phyloP scores from a whole-genome alignment of 2,888 invertebrate species.

The Lottia gigantea region DNA sequence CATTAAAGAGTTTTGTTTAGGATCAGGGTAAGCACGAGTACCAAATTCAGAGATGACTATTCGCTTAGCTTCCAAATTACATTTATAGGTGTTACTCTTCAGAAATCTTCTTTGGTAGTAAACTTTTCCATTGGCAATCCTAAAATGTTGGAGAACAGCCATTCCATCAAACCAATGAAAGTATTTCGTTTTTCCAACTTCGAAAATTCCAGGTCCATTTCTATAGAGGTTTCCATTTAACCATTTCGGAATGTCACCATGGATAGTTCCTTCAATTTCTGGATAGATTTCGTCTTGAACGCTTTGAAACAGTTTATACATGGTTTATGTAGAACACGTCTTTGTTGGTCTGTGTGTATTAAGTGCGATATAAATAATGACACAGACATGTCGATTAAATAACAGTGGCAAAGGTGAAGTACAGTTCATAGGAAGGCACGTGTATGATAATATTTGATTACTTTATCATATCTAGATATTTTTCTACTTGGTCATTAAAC shows the following conservation, averaged over 20 bases:
- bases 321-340: not conserved
- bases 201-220: slow-evolving; percentile 84
- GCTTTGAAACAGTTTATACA: not conserved
- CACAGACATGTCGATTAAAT: too few species aligned
- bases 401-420: too few species aligned
- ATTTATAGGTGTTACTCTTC: slow-evolving; percentile 76
- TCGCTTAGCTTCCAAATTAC: slow-evolving; percentile 75
- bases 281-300: not conserved
- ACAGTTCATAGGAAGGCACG: too few species aligned
- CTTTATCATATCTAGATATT: too few species aligned
- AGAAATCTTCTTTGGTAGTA: slow-evolving; percentile 72
- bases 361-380: too few species aligned
- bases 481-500: too few species aligned
- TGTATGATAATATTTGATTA: too few species aligned
- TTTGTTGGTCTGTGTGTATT: too few species aligned
- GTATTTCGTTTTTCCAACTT: slow-evolving; percentile 75
- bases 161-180: slow-evolving; percentile 91
- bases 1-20: slow-evolving; percentile 71
- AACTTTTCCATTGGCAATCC: slow-evolving; percentile 66
- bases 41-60: slow-evolving; percentile 90
- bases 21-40: slow-evolving; percentile 82
- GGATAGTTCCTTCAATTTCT: not conserved
- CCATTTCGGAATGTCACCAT: slow-evolving; percentile 51
- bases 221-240: slow-evolving; percentile 49
- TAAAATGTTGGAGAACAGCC: slow-evolving; percentile 73